Evolutionary conservation across 2,113 vertebrate species (phyloP), one percentile per base, ranked within the genome.

Genomic region (Porphyrio hochstetteri): DNA sequence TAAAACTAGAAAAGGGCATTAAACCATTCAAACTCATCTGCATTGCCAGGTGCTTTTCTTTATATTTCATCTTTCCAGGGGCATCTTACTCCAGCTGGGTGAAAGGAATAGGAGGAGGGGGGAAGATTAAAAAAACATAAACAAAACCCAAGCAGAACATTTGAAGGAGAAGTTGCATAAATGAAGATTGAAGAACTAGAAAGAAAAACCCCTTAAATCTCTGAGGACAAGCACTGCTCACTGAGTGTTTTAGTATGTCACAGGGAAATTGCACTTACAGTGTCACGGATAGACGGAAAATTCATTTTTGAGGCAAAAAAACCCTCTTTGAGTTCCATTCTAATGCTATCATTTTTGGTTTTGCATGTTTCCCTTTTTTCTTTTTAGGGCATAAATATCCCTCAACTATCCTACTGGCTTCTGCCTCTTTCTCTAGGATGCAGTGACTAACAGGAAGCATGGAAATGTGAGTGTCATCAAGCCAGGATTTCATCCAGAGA

Each of bases 101-200:
- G 46, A 93, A 78, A 69, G 42, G 48, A 92, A 75, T 14, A 46
- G 79, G 63, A 52, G 38, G 27, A 71, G 6, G 21, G 14, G 12
- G 24, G 23, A 90, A 85, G 53, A 68, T 63, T n/a, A 88, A 83
- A 90, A 90, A 91, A 64, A 53, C 52, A 60, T 64, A 91, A 85
- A 88, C 35, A 72, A 92, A 90, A 29, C 7, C 1, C 18, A 69
- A 92, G 35, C 28, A 77, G 68, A 67, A 76, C 60, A 80, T 93
- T 71, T 94, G 88, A 95, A 95, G 70, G 88, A 93, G 83, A 95
- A 95, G 85, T 78, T 31, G 35, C 56, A 96, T 70, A 94, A 93
- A 86, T 59, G 68, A 96, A 96, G 82, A 86, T 8, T 83, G 82
- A 95, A 93, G 63, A 92, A 70, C 36, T 68, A 50, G 5, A 44